Base-by-base conservation (phyloP, 2,113 vertebrate genomes). In the Channa argus region DNA sequence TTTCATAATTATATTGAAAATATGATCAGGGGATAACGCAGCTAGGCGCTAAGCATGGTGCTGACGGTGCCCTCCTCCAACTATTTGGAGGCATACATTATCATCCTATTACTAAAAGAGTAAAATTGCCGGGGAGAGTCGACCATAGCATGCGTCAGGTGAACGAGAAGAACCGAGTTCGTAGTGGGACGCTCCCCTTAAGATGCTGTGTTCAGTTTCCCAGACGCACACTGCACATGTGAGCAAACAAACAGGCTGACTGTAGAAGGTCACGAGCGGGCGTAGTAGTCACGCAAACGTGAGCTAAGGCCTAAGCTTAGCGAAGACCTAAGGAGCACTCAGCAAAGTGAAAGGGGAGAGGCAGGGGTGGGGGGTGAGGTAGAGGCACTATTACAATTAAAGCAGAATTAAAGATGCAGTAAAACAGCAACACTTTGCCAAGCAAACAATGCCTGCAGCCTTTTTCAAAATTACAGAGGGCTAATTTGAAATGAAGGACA, bases 401-500 rank as follows among this genome's bases (percentile, higher is more conserved):
- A 85, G 76, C 86, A 88, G 91, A 93, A 94, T 94, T 95, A 93
- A 93, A 93, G 90, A 89, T 91, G 90, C 90, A 91, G 89, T 90
- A 92, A 91, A 95, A 91, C 91, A 91, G 89, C 90, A 93, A 90
- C 90, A 92, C 91, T 93, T 93, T 92, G 89, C 91, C 91, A 86
- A 90, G 90, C 93, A 93, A 94, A 95, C 93, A 93, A 91, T 85
- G 93, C 93, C 94, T 81, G 89, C 91, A 93, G 94, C 91, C 92
- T 86, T 88, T 88, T 91, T 89, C 85, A 92, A 92, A 94, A 94
- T 94, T 93, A 92, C 92, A 94, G 90, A 83, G 85, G 88, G 89
- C 89, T 93, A 93, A 94, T 94, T 95, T 93, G 89, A 93, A 94
- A 93, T 87, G 93, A 93, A 94, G 94, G 94, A 93, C 94, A 95